These are phyloP conservation scores for Cataglyphis rosenhaueri DNA, from an alignment of 2,888 invertebrate genomes.

Conservation along the genomic window DNA sequence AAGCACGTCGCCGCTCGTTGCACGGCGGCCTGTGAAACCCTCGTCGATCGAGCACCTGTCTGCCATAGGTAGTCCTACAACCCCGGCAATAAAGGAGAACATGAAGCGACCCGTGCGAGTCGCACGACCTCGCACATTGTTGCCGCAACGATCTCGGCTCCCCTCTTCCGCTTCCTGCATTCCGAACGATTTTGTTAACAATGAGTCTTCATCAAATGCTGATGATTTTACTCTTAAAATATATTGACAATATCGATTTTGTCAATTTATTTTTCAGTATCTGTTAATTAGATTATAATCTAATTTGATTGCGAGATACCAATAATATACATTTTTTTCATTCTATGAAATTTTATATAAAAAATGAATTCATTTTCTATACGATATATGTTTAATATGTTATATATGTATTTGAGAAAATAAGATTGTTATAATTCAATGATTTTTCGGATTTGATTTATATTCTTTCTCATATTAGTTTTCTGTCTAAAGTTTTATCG, in stretches of 20 bases:
- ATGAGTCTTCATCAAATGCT: neutral
- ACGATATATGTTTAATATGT: too few relatives aligned
- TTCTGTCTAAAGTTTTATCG: neutral
- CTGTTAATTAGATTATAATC: neutral
- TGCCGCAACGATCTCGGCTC: slow-evolving; percentile 25
- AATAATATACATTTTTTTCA: neutral
- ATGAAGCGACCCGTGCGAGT: slow-evolving; percentile 48
- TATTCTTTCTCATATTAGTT: neutral
- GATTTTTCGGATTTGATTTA: slow-evolving; percentile 10
- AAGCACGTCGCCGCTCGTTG: slow-evolving; percentile 13
- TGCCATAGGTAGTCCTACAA: slow-evolving; percentile 57
- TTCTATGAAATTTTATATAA: neutral
- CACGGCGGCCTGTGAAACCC: slow-evolving; percentile 51
- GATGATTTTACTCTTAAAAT: slow-evolving; percentile 30
- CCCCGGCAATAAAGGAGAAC: slow-evolving; percentile 61
- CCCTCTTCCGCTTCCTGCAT: slow-evolving; percentile 32
- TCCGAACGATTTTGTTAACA: neutral
- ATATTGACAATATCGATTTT: neutral
- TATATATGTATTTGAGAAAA: neutral
- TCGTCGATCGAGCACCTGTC: slow-evolving; percentile 70
- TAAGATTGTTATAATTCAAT: neutral
- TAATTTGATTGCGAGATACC: neutral
- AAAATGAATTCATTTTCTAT: neutral
- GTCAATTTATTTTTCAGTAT: neutral
- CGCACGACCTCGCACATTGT: slow-evolving; percentile 54